These are phyloP conservation scores for Stylophora pistillata DNA, from an alignment of 64 coral and sea anemone genomes.

Conservation along the genomic window DNA sequence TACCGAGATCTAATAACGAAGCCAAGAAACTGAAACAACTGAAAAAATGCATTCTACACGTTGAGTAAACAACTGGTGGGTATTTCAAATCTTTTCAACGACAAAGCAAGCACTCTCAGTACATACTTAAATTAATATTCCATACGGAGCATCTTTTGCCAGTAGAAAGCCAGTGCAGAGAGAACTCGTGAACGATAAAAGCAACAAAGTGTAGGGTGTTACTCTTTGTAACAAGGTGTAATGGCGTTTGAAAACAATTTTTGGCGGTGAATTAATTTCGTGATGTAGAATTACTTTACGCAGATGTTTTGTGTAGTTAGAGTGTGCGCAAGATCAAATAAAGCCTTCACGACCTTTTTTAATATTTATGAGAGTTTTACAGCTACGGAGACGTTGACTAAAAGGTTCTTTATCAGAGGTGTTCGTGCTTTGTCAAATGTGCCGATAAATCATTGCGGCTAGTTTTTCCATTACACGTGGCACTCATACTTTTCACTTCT, in stretches of 20 bases:
- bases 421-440: constrained; percentile 38
- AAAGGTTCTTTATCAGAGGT: constrained; percentile 52
- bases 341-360: constrained; percentile 1
- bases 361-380: constrained; percentile 46
- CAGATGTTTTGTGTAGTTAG: constrained; percentile 29
- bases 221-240: constrained; percentile 9
- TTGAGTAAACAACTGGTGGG: constrained; percentile 22
- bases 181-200: neutral
- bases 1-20: neutral
- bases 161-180: too few relatives aligned
- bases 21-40: neutral
- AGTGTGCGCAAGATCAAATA: constrained; percentile 25
- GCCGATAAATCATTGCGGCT: constrained; percentile 2
- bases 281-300: constrained; percentile 10
- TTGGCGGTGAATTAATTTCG: neutral
- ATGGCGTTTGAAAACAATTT: neutral
- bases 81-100: constrained; percentile 14
- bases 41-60: neutral
- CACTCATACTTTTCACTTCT: neutral
- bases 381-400: constrained; percentile 21
- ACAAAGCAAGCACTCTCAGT: neutral
- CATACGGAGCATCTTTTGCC: neutral
- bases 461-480: constrained; percentile 14
- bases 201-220: neutral
- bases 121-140: neutral